These are phyloP conservation scores for Lepus americanus DNA, from an alignment of 2,113 vertebrate genomes.

Conservation along the genomic window DNA sequence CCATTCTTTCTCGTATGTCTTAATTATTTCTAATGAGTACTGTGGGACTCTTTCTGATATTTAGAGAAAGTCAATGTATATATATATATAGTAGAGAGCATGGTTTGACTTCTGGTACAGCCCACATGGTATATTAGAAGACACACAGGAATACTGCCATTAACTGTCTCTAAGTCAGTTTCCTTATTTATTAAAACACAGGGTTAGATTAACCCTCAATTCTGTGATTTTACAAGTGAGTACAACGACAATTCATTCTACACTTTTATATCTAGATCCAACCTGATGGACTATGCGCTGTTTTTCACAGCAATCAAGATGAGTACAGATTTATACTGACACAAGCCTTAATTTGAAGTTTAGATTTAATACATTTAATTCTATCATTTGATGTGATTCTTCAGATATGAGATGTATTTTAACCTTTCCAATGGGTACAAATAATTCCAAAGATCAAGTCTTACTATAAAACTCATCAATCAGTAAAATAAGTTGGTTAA, in stretches of 20 bases:
- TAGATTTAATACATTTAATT: slow-evolving; percentile 10
- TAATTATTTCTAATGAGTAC: neutral
- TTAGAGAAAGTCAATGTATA: neutral
- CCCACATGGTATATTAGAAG: neutral
- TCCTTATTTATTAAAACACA: neutral
- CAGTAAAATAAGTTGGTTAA: slow-evolving; percentile 13
- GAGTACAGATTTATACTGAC: neutral
- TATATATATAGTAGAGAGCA: neutral
- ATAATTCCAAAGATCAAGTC: slow-evolving; percentile 51
- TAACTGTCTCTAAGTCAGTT: neutral
- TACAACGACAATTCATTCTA: neutral
- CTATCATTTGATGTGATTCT: slow-evolving; percentile 19
- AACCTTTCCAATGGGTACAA: neutral
- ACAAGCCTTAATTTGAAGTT: neutral
- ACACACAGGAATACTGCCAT: neutral
- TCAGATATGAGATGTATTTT: neutral
- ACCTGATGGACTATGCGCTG: neutral
- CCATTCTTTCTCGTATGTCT: neutral
- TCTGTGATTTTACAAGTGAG: neutral
- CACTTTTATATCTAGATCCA: neutral
- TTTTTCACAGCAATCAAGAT: slow-evolving; percentile 6
- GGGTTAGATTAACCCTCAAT: neutral
- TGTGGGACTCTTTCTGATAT: neutral
- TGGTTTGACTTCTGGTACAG: neutral
- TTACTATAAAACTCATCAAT: slow-evolving; percentile 37